Conservation (phyloP, 2,113 vertebrate species). For the Reinhardtius hippoglossoides region DNA sequence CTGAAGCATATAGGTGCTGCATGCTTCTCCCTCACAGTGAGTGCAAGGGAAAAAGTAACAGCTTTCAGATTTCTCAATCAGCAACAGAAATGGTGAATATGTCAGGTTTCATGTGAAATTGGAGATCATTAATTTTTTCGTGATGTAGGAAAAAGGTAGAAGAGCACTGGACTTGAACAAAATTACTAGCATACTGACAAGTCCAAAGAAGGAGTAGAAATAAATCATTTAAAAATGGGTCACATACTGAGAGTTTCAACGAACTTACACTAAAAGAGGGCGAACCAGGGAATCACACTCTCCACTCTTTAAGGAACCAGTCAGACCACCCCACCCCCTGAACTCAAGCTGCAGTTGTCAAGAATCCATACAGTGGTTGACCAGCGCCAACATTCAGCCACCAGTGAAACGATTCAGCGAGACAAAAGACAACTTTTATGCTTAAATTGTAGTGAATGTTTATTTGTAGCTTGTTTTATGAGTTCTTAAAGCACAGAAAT, state of each 20-base stretch:
- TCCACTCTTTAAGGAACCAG: constrained; percentile 13
- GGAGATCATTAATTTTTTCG: too few relatives aligned
- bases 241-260: constrained; percentile 28
- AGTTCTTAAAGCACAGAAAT: constrained; percentile 15
- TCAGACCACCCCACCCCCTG: constrained; percentile 6
- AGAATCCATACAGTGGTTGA: neutral
- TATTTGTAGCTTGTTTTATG: constrained; percentile 37
- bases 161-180: neutral
- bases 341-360: constrained; percentile 8
- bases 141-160: neutral
- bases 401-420: neutral
- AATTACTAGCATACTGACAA: neutral
- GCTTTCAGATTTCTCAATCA: too few relatives aligned
- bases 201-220: neutral
- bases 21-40: too few relatives aligned
- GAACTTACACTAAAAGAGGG: constrained; percentile 4
- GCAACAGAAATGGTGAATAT: too few relatives aligned
- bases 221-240: neutral
- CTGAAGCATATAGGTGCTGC: too few relatives aligned
- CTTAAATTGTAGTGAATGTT: neutral
- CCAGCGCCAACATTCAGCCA: neutral
- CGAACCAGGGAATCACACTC: constrained; percentile 25
- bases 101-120: too few relatives aligned
- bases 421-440: constrained; percentile 9
- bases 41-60: too few relatives aligned